A percentile compares a stretch with the other conserved stretches of the same genome.
Conservation (phyloP, 1,140 invertebrate genomes). For the Neodiprion virginianus region DNA sequence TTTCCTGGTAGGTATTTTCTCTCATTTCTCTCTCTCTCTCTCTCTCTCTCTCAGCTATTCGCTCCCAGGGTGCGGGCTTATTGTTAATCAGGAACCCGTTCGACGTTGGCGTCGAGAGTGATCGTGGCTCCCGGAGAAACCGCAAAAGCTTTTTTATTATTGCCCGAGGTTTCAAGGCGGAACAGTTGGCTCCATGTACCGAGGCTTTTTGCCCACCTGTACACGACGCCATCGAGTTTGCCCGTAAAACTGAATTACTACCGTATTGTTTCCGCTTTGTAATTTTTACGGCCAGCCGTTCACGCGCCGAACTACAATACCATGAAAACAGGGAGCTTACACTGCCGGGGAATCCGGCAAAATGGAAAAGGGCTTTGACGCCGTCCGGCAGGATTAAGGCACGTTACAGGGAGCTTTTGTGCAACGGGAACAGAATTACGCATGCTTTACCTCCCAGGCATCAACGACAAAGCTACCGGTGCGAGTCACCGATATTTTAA, state of each 20-base stretch:
- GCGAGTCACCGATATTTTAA: too few species aligned
- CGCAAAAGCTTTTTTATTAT: conserved; percentile 4
- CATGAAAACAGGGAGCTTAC: not conserved
- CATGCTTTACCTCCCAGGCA: not conserved
- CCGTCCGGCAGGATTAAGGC: not conserved
- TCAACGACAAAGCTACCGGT: too few species aligned
- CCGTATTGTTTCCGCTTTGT: conserved; percentile 16
- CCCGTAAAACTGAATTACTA: conserved; percentile 12
- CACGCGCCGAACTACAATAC: too few species aligned
- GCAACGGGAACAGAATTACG: conserved; percentile 12
- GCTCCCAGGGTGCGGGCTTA: too few species aligned
- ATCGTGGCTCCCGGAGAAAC: not conserved
- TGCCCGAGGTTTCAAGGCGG: not conserved
- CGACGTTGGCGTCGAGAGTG: conserved; percentile 1
- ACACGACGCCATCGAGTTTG: not conserved
- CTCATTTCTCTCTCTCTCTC: not conserved
- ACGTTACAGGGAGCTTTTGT: not conserved
- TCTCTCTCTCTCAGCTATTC: too few species aligned
- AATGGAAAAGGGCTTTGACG: too few species aligned
- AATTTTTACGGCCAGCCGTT: conserved; percentile 1
- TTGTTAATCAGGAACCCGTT: not conserved
- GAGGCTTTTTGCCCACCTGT: not conserved
- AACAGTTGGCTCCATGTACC: not conserved
- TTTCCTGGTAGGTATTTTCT: not conserved
- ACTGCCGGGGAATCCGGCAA: not conserved